These are phyloP conservation scores for Lucifuga dentata DNA, from an alignment of 2,113 vertebrate species.

Conservation along the genomic window DNA sequence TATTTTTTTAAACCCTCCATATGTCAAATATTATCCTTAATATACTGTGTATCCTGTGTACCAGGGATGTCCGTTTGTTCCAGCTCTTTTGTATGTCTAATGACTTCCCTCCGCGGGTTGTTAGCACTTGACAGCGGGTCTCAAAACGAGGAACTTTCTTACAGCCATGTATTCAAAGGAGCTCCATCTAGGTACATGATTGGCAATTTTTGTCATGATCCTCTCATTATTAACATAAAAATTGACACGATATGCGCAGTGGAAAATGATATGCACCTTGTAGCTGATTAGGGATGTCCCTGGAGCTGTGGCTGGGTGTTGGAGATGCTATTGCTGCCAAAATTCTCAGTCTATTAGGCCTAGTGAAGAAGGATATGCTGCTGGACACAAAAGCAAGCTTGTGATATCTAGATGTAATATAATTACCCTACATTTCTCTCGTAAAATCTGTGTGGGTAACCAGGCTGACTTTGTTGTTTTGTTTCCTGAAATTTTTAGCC, in stretches of 20 bases:
- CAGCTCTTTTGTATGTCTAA: constrained; percentile 99
- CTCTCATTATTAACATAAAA: constrained; percentile 99
- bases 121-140: constrained; percentile 99
- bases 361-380: constrained; percentile 68
- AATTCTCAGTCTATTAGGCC: constrained; percentile 69
- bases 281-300: constrained; percentile 92
- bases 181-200: constrained; percentile 99
- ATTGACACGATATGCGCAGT: constrained; percentile 95
- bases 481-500: constrained; percentile 2
- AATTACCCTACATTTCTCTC: constrained; percentile 52
- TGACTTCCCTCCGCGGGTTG: constrained; percentile 99
- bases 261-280: constrained; percentile 91
- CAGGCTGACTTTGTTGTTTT: constrained; percentile 24
- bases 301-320: constrained; percentile 81
- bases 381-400: constrained; percentile 45
- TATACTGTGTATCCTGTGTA: constrained; percentile 91
- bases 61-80: constrained; percentile 97
- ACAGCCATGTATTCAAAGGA: constrained; percentile 97
- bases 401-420: constrained; percentile 50
- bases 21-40: constrained; percentile 92
- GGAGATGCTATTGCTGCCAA: constrained; percentile 70
- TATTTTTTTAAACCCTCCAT: constrained; percentile 81
- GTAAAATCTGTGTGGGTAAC: too few relatives aligned
- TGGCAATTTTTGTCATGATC: constrained; percentile 99
- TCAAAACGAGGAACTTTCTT: constrained; percentile 97